Conservation (phyloP, 2,113 vertebrate species). For the Passer montanus region DNA sequence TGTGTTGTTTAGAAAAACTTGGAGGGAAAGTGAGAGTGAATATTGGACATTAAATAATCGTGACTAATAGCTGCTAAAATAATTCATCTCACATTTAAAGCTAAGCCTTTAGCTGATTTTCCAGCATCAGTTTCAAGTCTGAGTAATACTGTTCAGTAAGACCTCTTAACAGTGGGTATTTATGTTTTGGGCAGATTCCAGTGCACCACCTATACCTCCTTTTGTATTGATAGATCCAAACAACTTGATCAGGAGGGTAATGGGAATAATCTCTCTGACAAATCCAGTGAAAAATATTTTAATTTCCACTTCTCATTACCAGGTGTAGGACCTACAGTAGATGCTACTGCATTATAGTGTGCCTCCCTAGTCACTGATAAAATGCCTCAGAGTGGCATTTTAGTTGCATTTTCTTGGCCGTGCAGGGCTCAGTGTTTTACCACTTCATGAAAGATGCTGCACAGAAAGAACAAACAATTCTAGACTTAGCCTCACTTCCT, state of each 20-base stretch:
- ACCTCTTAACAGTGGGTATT: neutral
- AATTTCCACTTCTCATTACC: neutral
- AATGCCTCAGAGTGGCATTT: neutral
- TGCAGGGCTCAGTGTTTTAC: neutral
- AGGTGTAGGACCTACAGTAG: neutral
- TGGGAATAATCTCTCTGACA: neutral
- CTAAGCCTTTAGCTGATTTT: neutral
- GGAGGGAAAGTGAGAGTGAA: neutral
- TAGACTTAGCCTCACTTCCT: neutral
- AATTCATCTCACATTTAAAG: neutral
- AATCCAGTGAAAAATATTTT: neutral
- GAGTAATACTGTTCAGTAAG: neutral
- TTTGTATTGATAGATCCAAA: neutral
- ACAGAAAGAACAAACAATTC: neutral
- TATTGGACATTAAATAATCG: neutral
- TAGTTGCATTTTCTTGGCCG: neutral
- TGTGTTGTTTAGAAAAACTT: neutral
- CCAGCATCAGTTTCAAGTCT: neutral
- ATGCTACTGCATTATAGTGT: neutral
- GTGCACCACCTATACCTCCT: neutral
- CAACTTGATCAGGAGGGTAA: neutral
- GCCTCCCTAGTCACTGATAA: neutral
- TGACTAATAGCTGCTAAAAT: neutral
- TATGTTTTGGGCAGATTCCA: neutral
- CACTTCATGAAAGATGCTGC: neutral